Evolutionary conservation across 2,888 invertebrate genomes (phyloP).

Genomic region (Luffia ferchaultella): DNA sequence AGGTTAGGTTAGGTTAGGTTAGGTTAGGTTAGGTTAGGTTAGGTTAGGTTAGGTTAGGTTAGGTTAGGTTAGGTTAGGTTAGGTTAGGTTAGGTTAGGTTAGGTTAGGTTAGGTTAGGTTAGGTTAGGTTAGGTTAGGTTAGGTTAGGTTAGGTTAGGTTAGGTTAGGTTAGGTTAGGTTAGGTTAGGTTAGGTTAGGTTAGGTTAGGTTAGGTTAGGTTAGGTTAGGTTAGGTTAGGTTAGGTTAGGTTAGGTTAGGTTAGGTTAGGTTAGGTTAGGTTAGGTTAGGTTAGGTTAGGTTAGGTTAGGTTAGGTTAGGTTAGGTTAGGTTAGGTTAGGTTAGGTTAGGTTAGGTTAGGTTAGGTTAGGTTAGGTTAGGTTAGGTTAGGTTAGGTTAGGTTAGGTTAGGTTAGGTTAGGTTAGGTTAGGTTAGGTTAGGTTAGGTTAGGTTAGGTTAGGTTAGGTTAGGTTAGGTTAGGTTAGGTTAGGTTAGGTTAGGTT

Average conservation of each 20-base stretch:
- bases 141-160: no score
- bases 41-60: no score
- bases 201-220: conserved; percentile 18
- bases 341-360: conserved; percentile 20
- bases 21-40: no score
- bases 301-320: conserved; percentile 18
- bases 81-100: no score
- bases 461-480: no score
- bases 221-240: conserved; percentile 17
- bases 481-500: no score
- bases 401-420: conserved; percentile 15
- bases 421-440: conserved; percentile 8
- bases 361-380: conserved; percentile 20
- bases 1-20: no score
- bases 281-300: conserved; percentile 15
- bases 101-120: no score
- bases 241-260: conserved; percentile 17
- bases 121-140: no score
- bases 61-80: no score
- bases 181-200: conserved; percentile 16
- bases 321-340: conserved; percentile 18
- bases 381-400: conserved; percentile 13
- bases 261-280: conserved; percentile 14
- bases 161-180: no score
- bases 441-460: no score